phyloP scores from a whole-genome alignment of 2,888 invertebrate species.

The Diadegma fenestrale region DNA sequence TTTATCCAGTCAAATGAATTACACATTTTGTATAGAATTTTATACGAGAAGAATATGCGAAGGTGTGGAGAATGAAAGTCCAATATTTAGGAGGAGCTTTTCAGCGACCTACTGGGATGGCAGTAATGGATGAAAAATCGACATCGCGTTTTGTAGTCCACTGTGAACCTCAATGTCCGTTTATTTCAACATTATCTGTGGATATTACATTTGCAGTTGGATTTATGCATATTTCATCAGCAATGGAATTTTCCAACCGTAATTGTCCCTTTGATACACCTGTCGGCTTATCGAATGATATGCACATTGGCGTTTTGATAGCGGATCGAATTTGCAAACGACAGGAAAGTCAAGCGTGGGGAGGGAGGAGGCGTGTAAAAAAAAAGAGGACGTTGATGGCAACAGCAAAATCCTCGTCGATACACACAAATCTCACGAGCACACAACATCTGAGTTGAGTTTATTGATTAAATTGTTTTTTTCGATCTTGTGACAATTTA shows the following conservation, averaged over 20 bases:
- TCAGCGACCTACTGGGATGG: neutral
- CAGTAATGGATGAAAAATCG: constrained; percentile 4
- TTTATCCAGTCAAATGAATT: neutral
- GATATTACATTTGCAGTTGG: neutral
- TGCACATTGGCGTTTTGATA: constrained; percentile 5
- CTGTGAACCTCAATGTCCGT: neutral
- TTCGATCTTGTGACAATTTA: constrained; percentile 16
- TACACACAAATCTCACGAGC: constrained; percentile 2
- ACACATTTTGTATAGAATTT: neutral
- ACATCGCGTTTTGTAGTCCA: neutral
- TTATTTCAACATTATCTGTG: neutral
- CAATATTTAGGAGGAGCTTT: neutral
- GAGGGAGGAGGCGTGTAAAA: neutral
- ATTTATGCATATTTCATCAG: neutral
- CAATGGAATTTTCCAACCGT: constrained; percentile 15
- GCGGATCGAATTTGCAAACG: neutral
- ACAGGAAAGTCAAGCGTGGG: neutral
- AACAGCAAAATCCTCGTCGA: neutral
- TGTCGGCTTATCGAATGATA: constrained; percentile 16
- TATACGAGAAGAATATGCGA: neutral
- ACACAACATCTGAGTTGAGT: constrained; percentile 1
- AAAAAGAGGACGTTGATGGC: neutral
- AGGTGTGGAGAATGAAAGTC: neutral
- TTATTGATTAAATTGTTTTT: neutral
- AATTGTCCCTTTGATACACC: neutral